Evolutionary conservation across 2,797 vertebrate genomes (phyloP).

Genomic region (Ambastaia sidthimunki): DNA sequence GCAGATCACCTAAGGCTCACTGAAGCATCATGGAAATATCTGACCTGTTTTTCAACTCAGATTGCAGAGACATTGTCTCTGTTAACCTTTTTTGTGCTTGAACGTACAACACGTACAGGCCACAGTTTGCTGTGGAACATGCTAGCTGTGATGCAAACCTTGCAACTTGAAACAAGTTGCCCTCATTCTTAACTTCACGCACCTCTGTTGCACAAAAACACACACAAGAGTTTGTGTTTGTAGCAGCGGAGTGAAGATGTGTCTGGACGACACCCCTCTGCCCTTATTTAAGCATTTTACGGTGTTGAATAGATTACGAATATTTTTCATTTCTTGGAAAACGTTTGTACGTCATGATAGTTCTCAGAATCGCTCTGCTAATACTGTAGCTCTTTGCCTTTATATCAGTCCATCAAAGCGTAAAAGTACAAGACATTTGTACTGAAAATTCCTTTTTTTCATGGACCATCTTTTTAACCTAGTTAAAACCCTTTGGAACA

Average conservation of each 20-base stretch:
- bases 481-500: neutral
- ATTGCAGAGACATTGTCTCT: neutral
- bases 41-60: conserved; percentile 41
- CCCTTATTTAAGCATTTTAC: neutral
- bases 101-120: neutral
- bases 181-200: conserved; percentile 29
- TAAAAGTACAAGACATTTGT: neutral
- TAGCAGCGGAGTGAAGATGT: neutral
- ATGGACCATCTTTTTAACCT: neutral
- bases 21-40: conserved; percentile 28
- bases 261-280: neutral
- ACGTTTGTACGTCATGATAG: neutral
- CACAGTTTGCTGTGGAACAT: neutral
- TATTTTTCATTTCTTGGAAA: neutral
- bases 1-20: conserved; percentile 39
- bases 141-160: conserved; percentile 47
- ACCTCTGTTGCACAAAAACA: conserved; percentile 10
- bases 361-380: neutral
- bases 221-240: conserved; percentile 3
- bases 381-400: neutral
- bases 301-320: neutral
- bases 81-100: conserved; percentile 39
- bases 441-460: neutral
- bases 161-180: conserved; percentile 55
- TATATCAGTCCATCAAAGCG: neutral